Base-by-base conservation (phyloP, 2,797 vertebrate species). In the Phaenicophaeus curvirostris region DNA sequence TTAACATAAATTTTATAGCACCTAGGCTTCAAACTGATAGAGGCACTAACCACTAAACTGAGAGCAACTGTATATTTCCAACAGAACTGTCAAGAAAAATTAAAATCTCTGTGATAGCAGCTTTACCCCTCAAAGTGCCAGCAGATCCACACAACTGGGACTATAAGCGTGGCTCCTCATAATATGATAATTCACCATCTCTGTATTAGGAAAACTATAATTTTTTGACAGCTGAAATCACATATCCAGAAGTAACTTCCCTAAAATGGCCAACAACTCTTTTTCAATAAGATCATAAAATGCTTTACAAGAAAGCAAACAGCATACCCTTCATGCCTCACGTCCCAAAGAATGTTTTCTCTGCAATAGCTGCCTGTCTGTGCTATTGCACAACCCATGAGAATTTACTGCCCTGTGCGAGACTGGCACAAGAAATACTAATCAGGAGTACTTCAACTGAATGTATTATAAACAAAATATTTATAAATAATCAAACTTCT, bases 321-420 rank as follows among this genome's bases (percentile, higher is more conserved):
- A 63, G 30, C 86, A 92, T 59, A 59, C 81, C 53, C 74, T 76
- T 91, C 90, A 80, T 92, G 55, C 86, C 44, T 95, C 68, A 63
- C 2, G 0, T 53, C 92, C 71, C 84, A 82, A 31, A 87, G 72
- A 88, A 90, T 65, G 65, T 72, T 89, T 87, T 74, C 87, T 77
- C 83, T 79, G 55, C 84, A 73, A 71, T 53, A 93, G 84, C 67
- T 87, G 80, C 30, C 82, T 18, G 5, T 27, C 63, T 54, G 21
- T 48, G 53, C n/a, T 82, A 53, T 58, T 85, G 59, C 37, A 87
- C 61, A 93, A 61, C 9, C 50, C 50, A 63, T 11, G 25, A 66
- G 50, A 50, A 86, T 78, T 63, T 14, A 62, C 33, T 76, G 67
- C 59, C 33, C 82, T 35, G 41, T 37, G 41, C 2, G 0, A 87